phyloP scores from a whole-genome alignment of 92 coral and sea anemone species.

The Epizoanthus rinbou region DNA sequence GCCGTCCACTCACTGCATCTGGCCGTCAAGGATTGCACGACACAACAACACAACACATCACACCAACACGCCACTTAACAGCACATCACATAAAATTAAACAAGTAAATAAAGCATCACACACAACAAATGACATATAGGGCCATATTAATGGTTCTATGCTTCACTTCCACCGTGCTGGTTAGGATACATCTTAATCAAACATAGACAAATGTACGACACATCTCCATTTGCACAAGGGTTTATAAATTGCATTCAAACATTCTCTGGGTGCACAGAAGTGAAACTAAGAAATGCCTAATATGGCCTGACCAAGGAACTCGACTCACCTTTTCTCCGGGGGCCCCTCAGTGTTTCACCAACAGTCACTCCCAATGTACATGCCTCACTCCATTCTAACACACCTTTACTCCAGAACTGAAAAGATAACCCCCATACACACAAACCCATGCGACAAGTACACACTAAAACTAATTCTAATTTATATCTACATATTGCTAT shows the following conservation, averaged over 20 bases:
- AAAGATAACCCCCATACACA: slow-evolving; percentile 14
- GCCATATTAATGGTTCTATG: slow-evolving; percentile 30
- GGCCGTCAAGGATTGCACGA: slow-evolving; percentile 3
- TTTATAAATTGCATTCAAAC: background rate
- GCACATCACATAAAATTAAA: background rate
- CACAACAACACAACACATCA: too few relatives aligned
- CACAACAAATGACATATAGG: background rate
- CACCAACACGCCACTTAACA: background rate
- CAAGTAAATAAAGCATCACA: background rate
- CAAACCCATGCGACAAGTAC: background rate
- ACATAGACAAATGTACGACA: background rate
- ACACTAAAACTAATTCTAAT: background rate
- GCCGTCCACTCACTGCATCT: slow-evolving; percentile 32
- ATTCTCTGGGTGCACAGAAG: background rate
- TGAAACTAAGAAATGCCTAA: slow-evolving; percentile 12
- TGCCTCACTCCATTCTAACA: background rate
- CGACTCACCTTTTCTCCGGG: slow-evolving; percentile 33
- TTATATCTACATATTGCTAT: slow-evolving; percentile 6
- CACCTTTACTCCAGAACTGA: background rate
- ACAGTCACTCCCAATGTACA: background rate
- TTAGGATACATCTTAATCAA: background rate
- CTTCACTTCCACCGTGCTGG: slow-evolving; percentile 1
- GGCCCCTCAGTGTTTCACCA: background rate
- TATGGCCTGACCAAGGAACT: slow-evolving; percentile 18
- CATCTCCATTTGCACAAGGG: background rate